A percentile compares a stretch with the other conserved stretches of the same genome.
These are phyloP conservation scores for Cheumatopsyche charites DNA, from an alignment of 1,140 invertebrate genomes.

Conservation along the genomic window DNA sequence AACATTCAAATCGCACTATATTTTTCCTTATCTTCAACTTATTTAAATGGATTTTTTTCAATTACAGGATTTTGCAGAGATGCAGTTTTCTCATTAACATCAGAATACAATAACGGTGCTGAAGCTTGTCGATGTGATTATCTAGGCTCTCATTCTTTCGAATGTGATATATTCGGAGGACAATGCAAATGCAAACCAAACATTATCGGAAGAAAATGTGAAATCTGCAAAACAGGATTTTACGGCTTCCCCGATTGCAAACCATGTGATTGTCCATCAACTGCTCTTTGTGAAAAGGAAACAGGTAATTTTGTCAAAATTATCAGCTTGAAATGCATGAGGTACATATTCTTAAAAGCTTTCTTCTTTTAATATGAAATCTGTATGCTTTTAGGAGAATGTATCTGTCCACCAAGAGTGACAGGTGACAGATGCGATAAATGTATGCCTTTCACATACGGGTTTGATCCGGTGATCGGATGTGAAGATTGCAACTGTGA, in stretches of 20 bases:
- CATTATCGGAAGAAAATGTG: slow-evolving; percentile 92
- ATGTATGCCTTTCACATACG: slow-evolving; percentile 89
- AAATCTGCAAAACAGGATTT: slow-evolving; percentile 88
- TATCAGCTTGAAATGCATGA: too few species aligned
- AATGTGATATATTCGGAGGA: slow-evolving; percentile 91
- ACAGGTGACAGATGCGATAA: slow-evolving; percentile 85
- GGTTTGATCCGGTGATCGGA: slow-evolving; percentile 92
- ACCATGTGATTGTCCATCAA: slow-evolving; percentile 83
- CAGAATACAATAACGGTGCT: slow-evolving; percentile 94
- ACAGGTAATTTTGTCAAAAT: slow-evolving; percentile 58
- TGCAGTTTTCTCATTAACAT: slow-evolving; percentile 91
- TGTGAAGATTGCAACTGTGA: slow-evolving; percentile 95
- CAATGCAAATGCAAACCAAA: slow-evolving; percentile 94
- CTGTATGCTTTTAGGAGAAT: slow-evolving; percentile 63
- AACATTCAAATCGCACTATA: too few species aligned
- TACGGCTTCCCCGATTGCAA: slow-evolving; percentile 95
- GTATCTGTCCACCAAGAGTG: slow-evolving; percentile 83
- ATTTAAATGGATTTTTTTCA: neutral
- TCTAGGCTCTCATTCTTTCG: slow-evolving; percentile 86
- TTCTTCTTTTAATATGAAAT: neutral
- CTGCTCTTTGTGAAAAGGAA: slow-evolving; percentile 78
- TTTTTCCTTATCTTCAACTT: too few species aligned
- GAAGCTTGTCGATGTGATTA: slow-evolving; percentile 88
- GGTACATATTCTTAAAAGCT: too few species aligned
- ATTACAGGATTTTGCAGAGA: slow-evolving; percentile 81